Percentiles rank a stretch among this genome's conserved stretches.
Conservation (phyloP, 2,113 vertebrate genomes). For the Sinocyclocheilus anophthalmus region DNA sequence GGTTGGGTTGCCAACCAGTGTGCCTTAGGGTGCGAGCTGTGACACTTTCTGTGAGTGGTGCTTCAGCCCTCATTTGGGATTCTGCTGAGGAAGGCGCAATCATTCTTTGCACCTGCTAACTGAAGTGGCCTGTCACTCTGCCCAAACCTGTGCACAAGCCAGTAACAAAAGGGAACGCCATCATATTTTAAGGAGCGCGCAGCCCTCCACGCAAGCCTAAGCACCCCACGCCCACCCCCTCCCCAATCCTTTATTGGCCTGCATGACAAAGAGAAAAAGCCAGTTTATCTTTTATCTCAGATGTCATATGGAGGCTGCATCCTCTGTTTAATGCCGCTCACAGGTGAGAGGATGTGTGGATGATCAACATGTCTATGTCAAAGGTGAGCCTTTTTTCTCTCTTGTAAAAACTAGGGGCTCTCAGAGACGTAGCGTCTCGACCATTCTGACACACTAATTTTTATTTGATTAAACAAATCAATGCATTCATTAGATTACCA, state of each 20-base stretch:
- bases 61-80: slow-evolving; percentile 48
- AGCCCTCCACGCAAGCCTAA: background rate
- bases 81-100: slow-evolving; percentile 60
- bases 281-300: slow-evolving; percentile 23
- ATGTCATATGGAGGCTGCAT: slow-evolving; percentile 18
- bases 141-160: slow-evolving; percentile 6
- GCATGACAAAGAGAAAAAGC: slow-evolving; percentile 27
- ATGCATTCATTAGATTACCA: too few relatives aligned
- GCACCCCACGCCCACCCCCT: background rate
- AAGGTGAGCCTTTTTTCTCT: background rate
- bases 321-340: slow-evolving; percentile 21
- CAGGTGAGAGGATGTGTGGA: slow-evolving; percentile 18
- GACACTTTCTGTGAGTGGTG: slow-evolving; percentile 30
- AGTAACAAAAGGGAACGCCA: slow-evolving; percentile 27
- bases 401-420: too few relatives aligned
- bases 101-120: slow-evolving; percentile 61
- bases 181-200: slow-evolving; percentile 25
- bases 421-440: too few relatives aligned
- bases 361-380: too few relatives aligned
- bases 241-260: slow-evolving; percentile 24
- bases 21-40: slow-evolving; percentile 46
- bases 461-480: too few relatives aligned
- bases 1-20: background rate
- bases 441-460: too few relatives aligned
- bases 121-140: slow-evolving; percentile 52